Percentiles rank a stretch among this genome's conserved stretches.
Evolutionary conservation across 2,797 vertebrate genomes (phyloP).

Genomic region (Spinus pinus): DNA sequence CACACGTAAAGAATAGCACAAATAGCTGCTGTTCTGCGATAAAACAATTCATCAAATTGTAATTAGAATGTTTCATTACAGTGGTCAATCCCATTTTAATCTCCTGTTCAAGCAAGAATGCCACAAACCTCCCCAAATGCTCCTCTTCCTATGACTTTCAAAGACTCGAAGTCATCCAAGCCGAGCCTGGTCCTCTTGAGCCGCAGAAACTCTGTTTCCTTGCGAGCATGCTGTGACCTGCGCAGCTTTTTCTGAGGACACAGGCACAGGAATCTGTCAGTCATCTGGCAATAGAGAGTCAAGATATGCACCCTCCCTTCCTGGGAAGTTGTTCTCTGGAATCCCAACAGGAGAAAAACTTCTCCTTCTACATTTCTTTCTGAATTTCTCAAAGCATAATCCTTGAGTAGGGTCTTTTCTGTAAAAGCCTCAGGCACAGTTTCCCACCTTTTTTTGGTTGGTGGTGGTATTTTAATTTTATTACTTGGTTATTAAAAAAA

Average conservation of each 20-base stretch:
- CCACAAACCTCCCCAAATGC: slow-evolving; percentile 93
- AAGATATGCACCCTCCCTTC: background rate
- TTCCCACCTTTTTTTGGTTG: background rate
- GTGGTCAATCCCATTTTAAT: background rate
- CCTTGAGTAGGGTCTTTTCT: rapidly evolving
- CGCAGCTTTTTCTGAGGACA: slow-evolving; percentile 89
- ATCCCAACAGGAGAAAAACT: background rate
- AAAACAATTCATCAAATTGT: background rate
- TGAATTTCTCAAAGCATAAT: background rate
- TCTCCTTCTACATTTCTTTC: background rate
- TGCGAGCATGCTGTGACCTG: slow-evolving; percentile 93
- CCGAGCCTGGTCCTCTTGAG: slow-evolving; percentile 95
- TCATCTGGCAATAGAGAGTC: background rate
- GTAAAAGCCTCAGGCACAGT: background rate
- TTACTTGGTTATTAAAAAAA: background rate
- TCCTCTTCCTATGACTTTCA: slow-evolving; percentile 97
- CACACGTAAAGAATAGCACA: background rate
- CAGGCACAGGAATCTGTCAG: background rate
- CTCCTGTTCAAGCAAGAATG: background rate
- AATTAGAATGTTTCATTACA: background rate
- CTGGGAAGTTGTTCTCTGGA: background rate
- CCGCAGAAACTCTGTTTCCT: slow-evolving; percentile 95
- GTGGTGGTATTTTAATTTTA: background rate
- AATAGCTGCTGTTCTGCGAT: background rate
- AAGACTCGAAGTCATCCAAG: slow-evolving; percentile 94